A percentile compares a stretch with the other conserved stretches of the same genome.
Evolutionary conservation across 2,113 vertebrate species (phyloP).

Genomic region (Thunnus thynnus): DNA sequence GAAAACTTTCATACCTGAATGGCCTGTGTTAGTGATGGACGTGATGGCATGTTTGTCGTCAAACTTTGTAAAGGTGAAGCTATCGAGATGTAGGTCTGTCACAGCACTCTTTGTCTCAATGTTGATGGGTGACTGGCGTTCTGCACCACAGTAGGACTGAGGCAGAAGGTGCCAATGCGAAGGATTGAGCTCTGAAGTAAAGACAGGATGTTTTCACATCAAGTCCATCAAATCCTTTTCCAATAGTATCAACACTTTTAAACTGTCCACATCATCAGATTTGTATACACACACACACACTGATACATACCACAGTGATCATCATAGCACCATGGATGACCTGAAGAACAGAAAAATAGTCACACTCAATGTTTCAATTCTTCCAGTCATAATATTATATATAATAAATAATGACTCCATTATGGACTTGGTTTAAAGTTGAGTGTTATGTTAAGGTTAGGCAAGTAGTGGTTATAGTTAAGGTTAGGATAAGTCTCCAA

Average conservation of each 20-base stretch:
- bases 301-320: constrained; percentile 68
- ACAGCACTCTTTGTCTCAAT: constrained; percentile 18
- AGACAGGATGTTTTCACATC: background rate
- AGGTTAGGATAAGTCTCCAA: too few relatives aligned
- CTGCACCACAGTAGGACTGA: constrained; percentile 24
- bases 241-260: background rate
- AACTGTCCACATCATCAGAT: background rate
- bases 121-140: constrained; percentile 74
- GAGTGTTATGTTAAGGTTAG: too few relatives aligned
- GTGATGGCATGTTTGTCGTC: constrained; percentile 62
- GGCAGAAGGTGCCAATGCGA: constrained; percentile 48
- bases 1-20: constrained; percentile 64
- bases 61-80: constrained; percentile 64
- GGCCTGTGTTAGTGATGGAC: constrained; percentile 71
- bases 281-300: background rate
- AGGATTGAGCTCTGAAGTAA: constrained; percentile 22
- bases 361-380: background rate
- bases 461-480: too few relatives aligned
- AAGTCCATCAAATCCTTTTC: background rate
- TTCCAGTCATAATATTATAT: background rate
- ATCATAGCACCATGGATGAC: constrained; percentile 72
- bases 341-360: constrained; percentile 20
- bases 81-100: constrained; percentile 3
- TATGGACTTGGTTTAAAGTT: too few relatives aligned
- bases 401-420: too few relatives aligned